Conservation (phyloP, 2,113 vertebrate species). For the Alethe castanea region DNA sequence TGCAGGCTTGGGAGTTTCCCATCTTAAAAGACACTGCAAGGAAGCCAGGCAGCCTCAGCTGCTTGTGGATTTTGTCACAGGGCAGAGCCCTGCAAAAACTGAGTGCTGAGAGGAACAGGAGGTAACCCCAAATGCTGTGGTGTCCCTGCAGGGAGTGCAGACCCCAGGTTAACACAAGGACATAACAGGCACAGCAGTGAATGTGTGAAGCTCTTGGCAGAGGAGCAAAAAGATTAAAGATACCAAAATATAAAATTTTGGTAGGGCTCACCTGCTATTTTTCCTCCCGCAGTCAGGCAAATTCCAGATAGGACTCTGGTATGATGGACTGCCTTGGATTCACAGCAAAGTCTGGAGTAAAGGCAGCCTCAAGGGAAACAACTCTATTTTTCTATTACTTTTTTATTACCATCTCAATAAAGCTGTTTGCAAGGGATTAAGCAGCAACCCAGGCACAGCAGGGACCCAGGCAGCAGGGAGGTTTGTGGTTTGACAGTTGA, state of each 20-base stretch:
- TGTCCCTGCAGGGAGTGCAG: background rate
- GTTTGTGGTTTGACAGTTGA: background rate
- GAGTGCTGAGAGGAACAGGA: background rate
- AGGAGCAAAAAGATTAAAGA: background rate
- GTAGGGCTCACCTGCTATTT: background rate
- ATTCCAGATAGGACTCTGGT: background rate
- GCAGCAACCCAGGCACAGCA: background rate
- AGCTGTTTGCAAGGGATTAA: conserved; percentile 16
- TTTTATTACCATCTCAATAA: background rate
- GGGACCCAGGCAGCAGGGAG: background rate
- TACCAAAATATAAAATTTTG: background rate
- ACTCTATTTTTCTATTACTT: background rate
- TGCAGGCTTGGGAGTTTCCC: conserved; percentile 20
- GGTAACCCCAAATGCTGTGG: background rate
- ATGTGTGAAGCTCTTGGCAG: rapidly evolving
- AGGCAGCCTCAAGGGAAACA: background rate
- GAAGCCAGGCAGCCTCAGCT: background rate
- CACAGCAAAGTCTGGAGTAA: background rate
- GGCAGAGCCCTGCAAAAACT: background rate
- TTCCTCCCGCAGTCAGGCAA: background rate
- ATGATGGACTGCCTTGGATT: background rate
- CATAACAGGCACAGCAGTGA: background rate
- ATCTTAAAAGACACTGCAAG: background rate
- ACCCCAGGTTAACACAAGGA: rapidly evolving
- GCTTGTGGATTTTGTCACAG: background rate